Evolutionary conservation across 1,140 invertebrate species (phyloP), one percentile per base, ranked within the genome.

Genomic region (Araneus ventricosus): DNA sequence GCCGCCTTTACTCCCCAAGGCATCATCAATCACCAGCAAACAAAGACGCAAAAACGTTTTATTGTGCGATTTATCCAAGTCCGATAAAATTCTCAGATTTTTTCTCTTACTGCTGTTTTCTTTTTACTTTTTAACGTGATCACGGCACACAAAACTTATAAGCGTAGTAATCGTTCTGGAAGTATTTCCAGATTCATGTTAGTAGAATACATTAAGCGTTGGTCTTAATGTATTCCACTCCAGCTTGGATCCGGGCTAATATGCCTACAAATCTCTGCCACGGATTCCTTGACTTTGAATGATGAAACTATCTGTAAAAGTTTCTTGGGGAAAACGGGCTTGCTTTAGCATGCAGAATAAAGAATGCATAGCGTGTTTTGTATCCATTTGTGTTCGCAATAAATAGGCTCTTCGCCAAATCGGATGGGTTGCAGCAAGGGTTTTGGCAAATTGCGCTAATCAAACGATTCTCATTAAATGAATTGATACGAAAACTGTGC

Each of bases 21-120:
- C 30, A 27, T 88, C 87, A 88, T 88, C 87, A 88, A 88, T 88
- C 87, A 88, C 59, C 45, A 22, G 67, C 34, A 70, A 45, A 88
- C 87, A 88, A 88, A 88, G 87, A 88, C 87, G 87, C 87, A 88
- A 88, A 70, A 75, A 88, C 87, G 63, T 88, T 88, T 88, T 88
- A 88, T 88, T 88, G 87, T 88, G 87, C 87, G 61, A 88, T 88
- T 88, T 88, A 88, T 88, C 61, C 52, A 75, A 88, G 61, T 34
- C 87, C 87, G 87, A 88, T 88, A 88, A 88, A 88, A 24, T 30
- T 70, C n/a, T 67, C 61, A 41, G 59, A 34, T 27, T 27, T 84
- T 70, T 45, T 67, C 41, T 88, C 27, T 61, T 86, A 37, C 30
- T 34, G 41, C 4, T 41, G 34, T 22, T 27, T 27, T 27, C 20